These are phyloP conservation scores for Helicolenus hilgendorfi DNA, from an alignment of 2,797 vertebrate genomes.

Conservation along the genomic window DNA sequence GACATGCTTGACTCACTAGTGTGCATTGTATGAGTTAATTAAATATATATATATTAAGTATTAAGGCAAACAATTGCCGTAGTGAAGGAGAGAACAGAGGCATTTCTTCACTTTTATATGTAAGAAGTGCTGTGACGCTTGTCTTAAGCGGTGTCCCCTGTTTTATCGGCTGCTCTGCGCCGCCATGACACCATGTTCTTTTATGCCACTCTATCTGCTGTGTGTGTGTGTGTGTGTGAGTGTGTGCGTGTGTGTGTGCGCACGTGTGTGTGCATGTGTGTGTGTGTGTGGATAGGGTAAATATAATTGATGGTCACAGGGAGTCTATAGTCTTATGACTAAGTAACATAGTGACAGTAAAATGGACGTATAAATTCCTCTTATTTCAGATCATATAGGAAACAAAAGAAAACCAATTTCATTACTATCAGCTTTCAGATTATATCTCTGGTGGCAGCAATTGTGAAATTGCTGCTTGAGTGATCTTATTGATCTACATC, in stretches of 20 bases:
- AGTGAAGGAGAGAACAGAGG: neutral
- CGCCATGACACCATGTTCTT: slow-evolving; percentile 27
- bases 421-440: neutral
- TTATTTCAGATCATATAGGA: neutral
- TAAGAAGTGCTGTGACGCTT: slow-evolving; percentile 20
- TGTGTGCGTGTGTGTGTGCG: neutral
- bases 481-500: neutral
- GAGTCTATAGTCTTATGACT: neutral
- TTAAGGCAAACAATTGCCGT: neutral
- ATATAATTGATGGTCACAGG: neutral
- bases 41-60: neutral
- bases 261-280: neutral
- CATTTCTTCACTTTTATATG: neutral
- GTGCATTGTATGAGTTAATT: neutral
- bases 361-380: neutral
- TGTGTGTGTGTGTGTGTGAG: neutral
- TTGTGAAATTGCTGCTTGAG: neutral
- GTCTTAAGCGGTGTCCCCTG: slow-evolving; percentile 15
- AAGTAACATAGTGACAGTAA: neutral
- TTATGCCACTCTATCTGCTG: slow-evolving; percentile 8
- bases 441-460: neutral
- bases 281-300: neutral
- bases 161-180: slow-evolving; percentile 20
- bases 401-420: neutral
- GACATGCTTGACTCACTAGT: neutral